These are phyloP conservation scores for Atherinomorus stipes DNA, from an alignment of 2,113 vertebrate species.

Conservation along the genomic window DNA sequence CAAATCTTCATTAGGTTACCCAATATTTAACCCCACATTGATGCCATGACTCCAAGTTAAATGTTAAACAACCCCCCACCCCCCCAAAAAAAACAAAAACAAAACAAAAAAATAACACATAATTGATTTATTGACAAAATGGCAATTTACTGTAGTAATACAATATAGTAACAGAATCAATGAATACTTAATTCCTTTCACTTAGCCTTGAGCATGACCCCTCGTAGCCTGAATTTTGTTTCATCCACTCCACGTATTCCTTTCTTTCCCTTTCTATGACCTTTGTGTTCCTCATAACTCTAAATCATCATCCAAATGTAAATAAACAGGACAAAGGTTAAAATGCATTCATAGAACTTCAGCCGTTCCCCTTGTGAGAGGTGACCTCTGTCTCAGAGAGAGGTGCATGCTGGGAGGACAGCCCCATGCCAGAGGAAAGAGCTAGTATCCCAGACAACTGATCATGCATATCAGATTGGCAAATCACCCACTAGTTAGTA, in stretches of 20 bases:
- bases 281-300: constrained; percentile 19
- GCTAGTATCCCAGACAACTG: constrained; percentile 56
- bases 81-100: no score
- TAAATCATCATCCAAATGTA: constrained; percentile 50
- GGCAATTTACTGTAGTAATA: no score
- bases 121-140: no score
- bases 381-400: constrained; percentile 59
- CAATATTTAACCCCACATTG: neutral
- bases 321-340: constrained; percentile 54
- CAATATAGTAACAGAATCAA: no score
- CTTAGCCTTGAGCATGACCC: neutral
- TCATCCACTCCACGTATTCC: neutral
- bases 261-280: neutral
- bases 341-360: constrained; percentile 32
- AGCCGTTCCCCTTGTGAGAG: constrained; percentile 20
- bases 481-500: constrained; percentile 53
- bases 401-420: constrained; percentile 61
- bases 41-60: no score
- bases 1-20: neutral
- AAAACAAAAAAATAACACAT: no score
- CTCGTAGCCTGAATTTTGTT: neutral
- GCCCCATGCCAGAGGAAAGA: constrained; percentile 51
- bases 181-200: neutral
- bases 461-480: constrained; percentile 73
- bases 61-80: no score